These are phyloP conservation scores for Andrena chrysosceles DNA, from an alignment of 2,888 invertebrate species.

Conservation along the genomic window DNA sequence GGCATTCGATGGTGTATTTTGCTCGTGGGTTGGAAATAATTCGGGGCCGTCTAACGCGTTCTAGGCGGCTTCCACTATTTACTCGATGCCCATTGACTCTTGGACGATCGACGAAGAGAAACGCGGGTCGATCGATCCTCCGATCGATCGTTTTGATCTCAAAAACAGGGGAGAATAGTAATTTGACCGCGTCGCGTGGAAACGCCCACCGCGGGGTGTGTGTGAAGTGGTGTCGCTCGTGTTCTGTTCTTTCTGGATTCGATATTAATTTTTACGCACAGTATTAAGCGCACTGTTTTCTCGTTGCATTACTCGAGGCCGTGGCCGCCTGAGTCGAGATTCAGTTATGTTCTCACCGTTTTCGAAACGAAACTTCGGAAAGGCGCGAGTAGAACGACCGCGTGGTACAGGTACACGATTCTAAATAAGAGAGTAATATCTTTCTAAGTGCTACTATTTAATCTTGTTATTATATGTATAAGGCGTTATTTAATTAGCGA, in stretches of 20 bases:
- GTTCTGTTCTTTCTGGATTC: conserved; percentile 33
- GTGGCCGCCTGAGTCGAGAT: conserved; percentile 42
- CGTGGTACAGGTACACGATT: conserved; percentile 77
- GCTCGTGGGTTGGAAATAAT: conserved; percentile 1
- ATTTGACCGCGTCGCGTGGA: conserved; percentile 33
- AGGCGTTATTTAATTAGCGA: conserved; percentile 81
- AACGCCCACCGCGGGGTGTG: neutral
- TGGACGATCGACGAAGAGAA: conserved; percentile 14
- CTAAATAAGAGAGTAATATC: conserved; percentile 82
- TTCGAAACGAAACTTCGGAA: conserved; percentile 43
- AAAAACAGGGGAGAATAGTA: conserved; percentile 32
- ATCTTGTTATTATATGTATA: conserved; percentile 85
- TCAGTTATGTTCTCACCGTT: conserved; percentile 31
- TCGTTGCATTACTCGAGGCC: conserved; percentile 46
- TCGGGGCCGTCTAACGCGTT: conserved; percentile 13
- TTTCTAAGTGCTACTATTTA: conserved; percentile 83
- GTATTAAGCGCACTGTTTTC: conserved; percentile 65
- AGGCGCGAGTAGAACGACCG: conserved; percentile 30
- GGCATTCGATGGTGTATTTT: conserved; percentile 47
- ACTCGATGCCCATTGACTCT: conserved; percentile 14
- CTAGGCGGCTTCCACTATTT: conserved; percentile 3
- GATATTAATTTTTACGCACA: conserved; percentile 64
- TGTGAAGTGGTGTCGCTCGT: conserved; percentile 1
- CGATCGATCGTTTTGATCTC: conserved; percentile 53
- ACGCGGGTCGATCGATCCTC: conserved; percentile 32